Conservation (phyloP, 2,888 invertebrate species). For the Ametastegia equiseti region DNA sequence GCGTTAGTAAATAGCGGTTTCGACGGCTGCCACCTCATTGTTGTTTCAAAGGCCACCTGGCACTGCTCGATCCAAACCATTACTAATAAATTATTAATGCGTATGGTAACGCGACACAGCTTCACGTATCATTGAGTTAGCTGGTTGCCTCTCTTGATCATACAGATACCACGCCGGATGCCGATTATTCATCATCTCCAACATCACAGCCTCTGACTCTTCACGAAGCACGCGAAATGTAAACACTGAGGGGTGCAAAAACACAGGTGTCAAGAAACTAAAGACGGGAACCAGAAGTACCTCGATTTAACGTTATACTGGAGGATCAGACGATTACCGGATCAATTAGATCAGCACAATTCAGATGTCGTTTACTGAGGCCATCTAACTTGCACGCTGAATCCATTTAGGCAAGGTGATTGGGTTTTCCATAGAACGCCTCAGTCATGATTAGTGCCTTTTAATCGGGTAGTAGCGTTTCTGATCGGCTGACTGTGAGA, state of each 20-base stretch:
- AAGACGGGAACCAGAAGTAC: not conserved
- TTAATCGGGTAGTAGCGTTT: not conserved
- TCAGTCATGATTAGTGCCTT: no score
- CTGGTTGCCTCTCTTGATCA: conserved; percentile 10
- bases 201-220: not conserved
- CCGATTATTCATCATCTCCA: conserved; percentile 26
- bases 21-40: conserved; percentile 37
- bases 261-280: conserved; percentile 32
- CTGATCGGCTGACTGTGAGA: no score
- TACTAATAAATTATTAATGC: conserved; percentile 37
- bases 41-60: conserved; percentile 39
- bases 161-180: not conserved
- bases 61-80: conserved; percentile 15
- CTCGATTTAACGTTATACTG: not conserved
- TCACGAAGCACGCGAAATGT: not conserved
- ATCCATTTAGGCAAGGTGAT: no score
- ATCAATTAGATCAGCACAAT: not conserved
- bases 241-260: not conserved
- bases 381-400: no score
- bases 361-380: not conserved
- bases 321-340: not conserved
- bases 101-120: conserved; percentile 35
- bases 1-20: conserved; percentile 34
- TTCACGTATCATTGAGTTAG: conserved; percentile 19
- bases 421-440: not conserved